Base-by-base conservation (phyloP, 2,797 vertebrate genomes). In the Emydoidea blandingii region DNA sequence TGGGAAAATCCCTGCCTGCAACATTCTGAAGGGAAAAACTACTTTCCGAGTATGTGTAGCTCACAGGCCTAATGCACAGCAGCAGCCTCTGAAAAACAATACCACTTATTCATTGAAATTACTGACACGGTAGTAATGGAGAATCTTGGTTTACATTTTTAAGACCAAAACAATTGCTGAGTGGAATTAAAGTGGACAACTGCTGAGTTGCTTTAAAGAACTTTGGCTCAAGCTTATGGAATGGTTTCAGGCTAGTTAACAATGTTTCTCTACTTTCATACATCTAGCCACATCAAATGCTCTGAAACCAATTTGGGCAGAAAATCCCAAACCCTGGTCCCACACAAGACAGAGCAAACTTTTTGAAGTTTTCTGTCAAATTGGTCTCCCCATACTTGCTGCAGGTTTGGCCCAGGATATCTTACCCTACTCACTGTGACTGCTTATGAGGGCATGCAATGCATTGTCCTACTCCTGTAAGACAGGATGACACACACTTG, bases 211-310 rank as follows among this genome's bases (percentile, higher is more conserved):
- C 84, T 94, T 95, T 88, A 88, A 92, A 93, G 72, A 34, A 15
- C 65, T 90, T 95, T 96, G 82, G 91, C 92, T 95, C 92, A 90
- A 78, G 50, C 10, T 76, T 83, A 76, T 1, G 31, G 44, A 62
- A 81, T 54, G 56, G n/a, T 54, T 86, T 93, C 80, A 92, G 31
- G 82, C 12, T 62, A 74, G 56, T 0, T 9, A 65, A 83, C 52
- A 54, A 41, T 1, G 1, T 85, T 86, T 65, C 53, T 88, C 89
- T 79, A 25, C 49, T 92, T 94, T 94, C 86, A 95, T 80, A 81
- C 79, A 52, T 81, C 57, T 49, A 0, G 5, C 25, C 50, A 57
- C 3, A 4, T 31, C 82, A 41, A 74, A 47, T 0, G 5, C 44
- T 49, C 14, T 18, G 65, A 95, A 84, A 57, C 89, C 78, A 88